Base-by-base conservation (phyloP, 2,113 vertebrate genomes). In the Taxidea taxus region DNA sequence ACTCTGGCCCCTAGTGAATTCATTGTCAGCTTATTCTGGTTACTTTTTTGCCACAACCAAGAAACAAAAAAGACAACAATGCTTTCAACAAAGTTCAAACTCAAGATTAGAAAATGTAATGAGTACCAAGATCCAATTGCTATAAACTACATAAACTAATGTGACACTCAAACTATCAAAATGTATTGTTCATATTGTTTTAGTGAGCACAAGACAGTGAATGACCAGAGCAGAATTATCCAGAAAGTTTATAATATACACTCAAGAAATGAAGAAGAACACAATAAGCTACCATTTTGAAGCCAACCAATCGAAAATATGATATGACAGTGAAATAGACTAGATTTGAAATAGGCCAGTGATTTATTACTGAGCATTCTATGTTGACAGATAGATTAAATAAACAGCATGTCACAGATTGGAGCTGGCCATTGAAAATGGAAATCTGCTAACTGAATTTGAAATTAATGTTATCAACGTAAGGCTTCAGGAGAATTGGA, bases 331-430 rank as follows among this genome's bases (percentile, higher is more conserved):
- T 44, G 14, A 80, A 83, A 47, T 47, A 77, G 74, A 47, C 25
- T 92, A 87, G 88, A 70, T 39, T 81, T 74, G 84, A 91, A 94
- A 84, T 64, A 58, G 16, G 34, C 34, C 58, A 14, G 27, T 95
- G 96, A 97, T 93, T 96, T 94, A 94, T 97, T 89, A 97, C 75
- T 81, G 91, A 96, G 29, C 42, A 86, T 72, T 70, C 49, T 47
- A 2, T 70, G 81, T 75, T 96, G 94, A 96, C 68, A 94, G 75
- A 60, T 74, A 95, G 84, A 91, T 95, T 96, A 89, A 96, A 96
- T 86, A 92, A 95, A 88, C 54, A 93, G 68, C 85, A 85, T 93
- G 58, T 77, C 88, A 88, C 81, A 92, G 64, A 95, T 91, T 87
- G 78, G 34, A 90, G 16, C 39, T 94, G 85, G 23, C 39, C 81